These are phyloP conservation scores for Erebia aethiops DNA, from an alignment of 2,888 invertebrate genomes.

Conservation along the genomic window DNA sequence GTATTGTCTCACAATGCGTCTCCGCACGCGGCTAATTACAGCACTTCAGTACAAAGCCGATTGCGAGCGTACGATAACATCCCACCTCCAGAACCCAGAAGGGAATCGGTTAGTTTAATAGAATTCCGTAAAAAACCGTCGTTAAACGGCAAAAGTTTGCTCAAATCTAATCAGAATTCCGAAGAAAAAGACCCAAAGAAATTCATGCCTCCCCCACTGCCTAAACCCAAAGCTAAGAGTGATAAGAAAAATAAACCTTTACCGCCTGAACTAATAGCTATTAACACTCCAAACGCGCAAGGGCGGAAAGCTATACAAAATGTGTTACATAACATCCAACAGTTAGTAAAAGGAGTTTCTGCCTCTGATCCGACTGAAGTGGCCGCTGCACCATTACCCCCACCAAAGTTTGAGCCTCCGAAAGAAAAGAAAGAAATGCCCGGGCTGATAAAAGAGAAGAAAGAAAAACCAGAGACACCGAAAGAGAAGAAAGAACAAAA, in stretches of 20 bases:
- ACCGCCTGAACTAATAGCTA: slow-evolving; percentile 84
- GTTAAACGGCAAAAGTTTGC: slow-evolving; percentile 71
- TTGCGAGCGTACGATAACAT: slow-evolving; percentile 89
- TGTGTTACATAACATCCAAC: slow-evolving; percentile 76
- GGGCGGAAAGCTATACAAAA: slow-evolving; percentile 76
- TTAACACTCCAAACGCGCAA: slow-evolving; percentile 77
- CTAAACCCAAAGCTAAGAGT: slow-evolving; percentile 57
- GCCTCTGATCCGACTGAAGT: slow-evolving; percentile 75
- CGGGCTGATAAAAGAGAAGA: slow-evolving; percentile 63
- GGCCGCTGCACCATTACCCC: slow-evolving; percentile 65
- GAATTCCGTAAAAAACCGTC: slow-evolving; percentile 75
- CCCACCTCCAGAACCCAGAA: slow-evolving; percentile 53
- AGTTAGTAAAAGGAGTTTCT: slow-evolving; percentile 74
- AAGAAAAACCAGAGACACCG: slow-evolving; percentile 49
- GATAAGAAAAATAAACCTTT: slow-evolving; percentile 65
- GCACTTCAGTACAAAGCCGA: slow-evolving; percentile 90
- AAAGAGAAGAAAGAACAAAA: slow-evolving; percentile 58
- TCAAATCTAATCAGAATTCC: slow-evolving; percentile 64
- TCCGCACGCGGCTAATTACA: slow-evolving; percentile 89
- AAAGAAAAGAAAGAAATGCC: slow-evolving; percentile 57
- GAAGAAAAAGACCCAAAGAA: slow-evolving; percentile 63
- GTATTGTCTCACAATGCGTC: slow-evolving; percentile 88
- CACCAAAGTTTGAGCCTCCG: slow-evolving; percentile 54
- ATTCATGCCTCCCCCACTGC: slow-evolving; percentile 66
- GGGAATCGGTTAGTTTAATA: slow-evolving; percentile 67